A percentile compares a stretch with the other conserved stretches of the same genome.
These are phyloP conservation scores for Drosophila insularis DNA, from an alignment of 1,140 invertebrate genomes.

Conservation along the genomic window DNA sequence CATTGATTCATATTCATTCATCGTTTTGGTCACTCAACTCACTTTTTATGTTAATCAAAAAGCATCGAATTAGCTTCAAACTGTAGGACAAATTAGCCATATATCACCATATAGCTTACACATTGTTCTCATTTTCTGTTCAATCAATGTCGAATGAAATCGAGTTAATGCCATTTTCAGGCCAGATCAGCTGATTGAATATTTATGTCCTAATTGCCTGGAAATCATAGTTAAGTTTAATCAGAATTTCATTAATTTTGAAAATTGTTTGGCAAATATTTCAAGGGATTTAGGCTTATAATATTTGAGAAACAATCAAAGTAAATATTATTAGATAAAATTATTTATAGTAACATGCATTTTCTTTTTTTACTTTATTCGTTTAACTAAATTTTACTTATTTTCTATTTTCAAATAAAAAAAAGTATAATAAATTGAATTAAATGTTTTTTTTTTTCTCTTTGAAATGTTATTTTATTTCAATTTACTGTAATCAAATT, in stretches of 20 bases:
- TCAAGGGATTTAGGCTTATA: no score
- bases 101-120: background rate
- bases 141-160: background rate
- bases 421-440: no score
- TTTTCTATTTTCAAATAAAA: background rate
- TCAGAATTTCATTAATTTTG: no score
- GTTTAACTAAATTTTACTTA: no score
- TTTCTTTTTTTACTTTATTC: no score
- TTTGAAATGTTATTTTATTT: background rate
- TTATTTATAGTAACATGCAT: no score
- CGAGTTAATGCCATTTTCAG: background rate
- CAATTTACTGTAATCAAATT: constrained; percentile 65
- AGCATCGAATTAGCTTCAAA: background rate
- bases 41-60: background rate
- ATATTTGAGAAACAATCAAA: no score
- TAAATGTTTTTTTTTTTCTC: background rate
- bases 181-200: no score
- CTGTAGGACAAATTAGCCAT: constrained; percentile 1
- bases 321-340: no score
- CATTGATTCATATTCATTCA: constrained; percentile 41
- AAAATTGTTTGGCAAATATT: no score
- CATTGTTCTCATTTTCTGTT: background rate
- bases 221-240: no score
- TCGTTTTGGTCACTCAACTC: constrained; percentile 18
- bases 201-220: no score